These are phyloP conservation scores for Pteruthius melanotis DNA, from an alignment of 2,113 vertebrate genomes.

Conservation along the genomic window DNA sequence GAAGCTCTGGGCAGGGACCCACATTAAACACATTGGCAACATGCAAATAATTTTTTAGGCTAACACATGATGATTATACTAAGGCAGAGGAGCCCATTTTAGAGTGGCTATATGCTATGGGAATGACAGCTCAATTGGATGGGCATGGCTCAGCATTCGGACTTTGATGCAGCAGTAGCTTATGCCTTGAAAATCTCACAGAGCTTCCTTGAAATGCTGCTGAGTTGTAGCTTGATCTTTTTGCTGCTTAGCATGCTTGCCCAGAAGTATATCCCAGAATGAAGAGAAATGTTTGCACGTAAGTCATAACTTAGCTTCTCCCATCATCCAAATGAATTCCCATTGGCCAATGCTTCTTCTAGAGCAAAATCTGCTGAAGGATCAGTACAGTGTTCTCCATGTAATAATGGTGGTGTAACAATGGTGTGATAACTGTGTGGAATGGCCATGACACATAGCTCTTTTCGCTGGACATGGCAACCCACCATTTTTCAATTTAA, in stretches of 20 bases:
- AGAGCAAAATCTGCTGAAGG: background rate
- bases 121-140: background rate
- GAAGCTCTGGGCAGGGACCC: no score
- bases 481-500: background rate
- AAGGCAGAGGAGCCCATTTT: background rate
- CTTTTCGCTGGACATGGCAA: background rate
- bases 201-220: background rate
- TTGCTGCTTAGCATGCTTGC: background rate
- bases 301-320: background rate
- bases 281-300: background rate
- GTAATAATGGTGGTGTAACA: background rate
- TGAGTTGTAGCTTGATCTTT: background rate
- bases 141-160: background rate
- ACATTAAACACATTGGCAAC: accelerated
- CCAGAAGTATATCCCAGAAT: background rate
- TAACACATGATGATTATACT: background rate
- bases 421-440: background rate
- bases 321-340: background rate
- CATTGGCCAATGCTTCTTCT: background rate
- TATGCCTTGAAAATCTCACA: background rate
- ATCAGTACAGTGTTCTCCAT: background rate
- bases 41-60: background rate
- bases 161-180: background rate
- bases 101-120: background rate
- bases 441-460: background rate